These are phyloP conservation scores for Dendrolimus kikuchii DNA, from an alignment of 1,140 invertebrate species.

Conservation along the genomic window DNA sequence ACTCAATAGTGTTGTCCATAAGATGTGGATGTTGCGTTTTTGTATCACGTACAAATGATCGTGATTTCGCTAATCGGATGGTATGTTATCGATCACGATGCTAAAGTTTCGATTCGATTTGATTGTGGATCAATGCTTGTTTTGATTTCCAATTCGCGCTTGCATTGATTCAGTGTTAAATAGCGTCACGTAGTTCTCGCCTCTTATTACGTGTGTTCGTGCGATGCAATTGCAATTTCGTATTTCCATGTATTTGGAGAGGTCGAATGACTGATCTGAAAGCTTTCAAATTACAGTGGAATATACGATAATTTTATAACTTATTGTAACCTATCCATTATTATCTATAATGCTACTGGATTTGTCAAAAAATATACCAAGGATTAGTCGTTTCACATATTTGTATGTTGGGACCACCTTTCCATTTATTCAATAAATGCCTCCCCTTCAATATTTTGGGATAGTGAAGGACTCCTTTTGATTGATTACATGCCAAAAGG, in stretches of 20 bases:
- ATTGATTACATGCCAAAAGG: too few relatives aligned
- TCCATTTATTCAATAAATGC: too few relatives aligned
- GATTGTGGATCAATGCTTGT: conserved; percentile 61
- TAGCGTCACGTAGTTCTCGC: conserved; percentile 59
- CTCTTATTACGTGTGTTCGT: conserved; percentile 35
- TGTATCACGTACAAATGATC: conserved; percentile 47
- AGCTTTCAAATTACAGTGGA: too few relatives aligned
- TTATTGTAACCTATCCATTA: too few relatives aligned
- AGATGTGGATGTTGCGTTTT: conserved; percentile 8
- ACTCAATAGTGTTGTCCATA: conserved; percentile 22
- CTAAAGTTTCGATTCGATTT: conserved; percentile 64
- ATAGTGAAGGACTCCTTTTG: too few relatives aligned
- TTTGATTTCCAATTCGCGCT: conserved; percentile 71
- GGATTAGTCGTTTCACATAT: too few relatives aligned
- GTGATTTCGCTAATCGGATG: conserved; percentile 62
- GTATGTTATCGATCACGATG: conserved; percentile 65
- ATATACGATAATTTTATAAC: too few relatives aligned
- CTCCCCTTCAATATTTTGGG: too few relatives aligned
- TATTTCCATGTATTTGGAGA: conserved; percentile 44
- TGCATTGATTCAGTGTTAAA: conserved; percentile 63
- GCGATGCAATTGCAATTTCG: conserved; percentile 32
- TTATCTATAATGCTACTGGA: too few relatives aligned
- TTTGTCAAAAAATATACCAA: too few relatives aligned
- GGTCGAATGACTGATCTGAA: not conserved
- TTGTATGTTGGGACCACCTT: too few relatives aligned